These are phyloP conservation scores for Acrobasis suavella DNA, from an alignment of 2,888 invertebrate species.

Conservation along the genomic window DNA sequence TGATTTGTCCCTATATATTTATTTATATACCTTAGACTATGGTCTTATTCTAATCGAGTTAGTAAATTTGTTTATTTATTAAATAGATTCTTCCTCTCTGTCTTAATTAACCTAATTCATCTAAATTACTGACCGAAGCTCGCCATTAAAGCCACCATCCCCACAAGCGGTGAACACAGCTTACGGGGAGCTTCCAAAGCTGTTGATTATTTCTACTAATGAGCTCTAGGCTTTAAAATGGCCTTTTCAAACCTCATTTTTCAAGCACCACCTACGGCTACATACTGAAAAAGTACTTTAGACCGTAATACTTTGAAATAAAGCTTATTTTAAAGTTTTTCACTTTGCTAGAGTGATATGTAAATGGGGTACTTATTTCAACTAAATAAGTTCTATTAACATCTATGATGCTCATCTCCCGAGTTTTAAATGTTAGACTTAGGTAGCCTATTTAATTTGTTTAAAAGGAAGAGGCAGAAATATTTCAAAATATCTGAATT, in stretches of 20 bases:
- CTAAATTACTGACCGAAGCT: slow-evolving; percentile 1
- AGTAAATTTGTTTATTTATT: no score
- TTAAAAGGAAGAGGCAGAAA: no score
- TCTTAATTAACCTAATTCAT: no score
- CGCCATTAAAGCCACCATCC: slow-evolving; percentile 7
- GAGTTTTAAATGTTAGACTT: background rate
- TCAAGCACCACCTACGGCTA: background rate
- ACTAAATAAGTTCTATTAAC: background rate
- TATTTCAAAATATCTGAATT: no score
- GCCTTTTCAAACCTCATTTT: slow-evolving; percentile 19
- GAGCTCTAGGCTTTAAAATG: slow-evolving; percentile 15
- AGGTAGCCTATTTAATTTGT: no score
- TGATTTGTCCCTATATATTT: no score
- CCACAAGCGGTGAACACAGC: slow-evolving; percentile 10
- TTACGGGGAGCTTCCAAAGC: slow-evolving; percentile 14
- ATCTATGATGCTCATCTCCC: background rate
- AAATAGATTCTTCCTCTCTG: no score
- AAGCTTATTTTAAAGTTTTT: background rate
- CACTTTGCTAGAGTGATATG: background rate
- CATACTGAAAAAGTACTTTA: background rate
- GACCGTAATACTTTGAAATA: background rate
- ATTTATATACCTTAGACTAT: no score
- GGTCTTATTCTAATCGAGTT: no score
- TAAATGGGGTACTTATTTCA: slow-evolving; percentile 8
- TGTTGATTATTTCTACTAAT: slow-evolving; percentile 16